Base-by-base conservation (phyloP, 2,797 vertebrate genomes). In the Sparus aurata region DNA sequence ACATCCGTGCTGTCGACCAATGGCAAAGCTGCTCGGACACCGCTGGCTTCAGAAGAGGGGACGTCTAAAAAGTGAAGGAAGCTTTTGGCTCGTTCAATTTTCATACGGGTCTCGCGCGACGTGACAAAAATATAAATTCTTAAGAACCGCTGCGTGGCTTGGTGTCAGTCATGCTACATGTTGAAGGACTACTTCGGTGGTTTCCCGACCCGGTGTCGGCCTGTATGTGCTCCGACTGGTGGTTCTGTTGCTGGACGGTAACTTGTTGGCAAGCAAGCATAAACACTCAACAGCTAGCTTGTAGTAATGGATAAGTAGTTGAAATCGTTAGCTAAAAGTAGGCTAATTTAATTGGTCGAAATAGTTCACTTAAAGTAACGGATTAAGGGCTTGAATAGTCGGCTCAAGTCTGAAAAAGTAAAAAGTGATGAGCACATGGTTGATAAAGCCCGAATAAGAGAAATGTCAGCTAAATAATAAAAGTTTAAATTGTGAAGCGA, bases 31-130 rank as follows among this genome's bases (percentile, higher is more conserved):
- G 63, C 38, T 55, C 30, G 55, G 66, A 74, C 64, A 20, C 16
- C 3, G 50, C 5, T 82, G 65, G 30, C 73, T 34, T 72, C 74
- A 57, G 70, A 72, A 27, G 46, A 49, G 15, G 5, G 22, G 10
- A 46, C 73, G 64, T 59, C 59, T 53, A 71, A 83, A 83, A 83
- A 78, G 15, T 25, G 8, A 84, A 34, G 57, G 47, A 64, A 80
- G 23, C 18, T 54, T 54, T 64, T 49, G 22, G 38, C 64, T 60
- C 15, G 0, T 67, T 79, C 41, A 64, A 61, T 50, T 65, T 80
- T 80, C 49, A 73, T 61, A 12, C 6, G 55, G 52, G 27, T 67
- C 71, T 63, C 20, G 45, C 47, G 22, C 69, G 50, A 59, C 22
- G 41, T 27, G 17, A 22, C 45, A 69, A 53, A 79, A 49, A 62